Evolutionary conservation across 2,113 vertebrate genomes (phyloP).

Genomic region (Chaetodon auriga): DNA sequence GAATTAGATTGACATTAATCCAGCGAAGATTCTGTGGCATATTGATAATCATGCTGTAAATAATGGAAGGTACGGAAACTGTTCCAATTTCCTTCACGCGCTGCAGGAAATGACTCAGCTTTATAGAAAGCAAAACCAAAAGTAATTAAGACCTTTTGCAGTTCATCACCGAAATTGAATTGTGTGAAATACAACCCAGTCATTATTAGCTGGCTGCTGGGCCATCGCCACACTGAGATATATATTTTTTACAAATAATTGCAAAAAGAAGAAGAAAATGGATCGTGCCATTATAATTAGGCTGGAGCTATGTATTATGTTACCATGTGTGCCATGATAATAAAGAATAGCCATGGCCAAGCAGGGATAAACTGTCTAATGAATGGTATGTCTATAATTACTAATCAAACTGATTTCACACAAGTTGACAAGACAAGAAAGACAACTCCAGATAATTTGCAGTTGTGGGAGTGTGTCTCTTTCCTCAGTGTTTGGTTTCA

Average conservation of each 20-base stretch:
- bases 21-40: slow-evolving; percentile 11
- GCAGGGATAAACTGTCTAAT: slow-evolving; percentile 52
- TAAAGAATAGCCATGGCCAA: slow-evolving; percentile 32
- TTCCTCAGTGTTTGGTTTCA: slow-evolving; percentile 9
- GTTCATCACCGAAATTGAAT: slow-evolving; percentile 72
- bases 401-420: slow-evolving; percentile 50
- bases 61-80: slow-evolving; percentile 27
- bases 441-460: slow-evolving; percentile 15
- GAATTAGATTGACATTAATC: slow-evolving; percentile 21
- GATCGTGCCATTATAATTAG: slow-evolving; percentile 66
- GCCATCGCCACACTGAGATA: slow-evolving; percentile 20
- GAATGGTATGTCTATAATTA: slow-evolving; percentile 54
- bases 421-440: slow-evolving; percentile 4
- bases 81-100: slow-evolving; percentile 27
- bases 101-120: slow-evolving; percentile 66
- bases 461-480: background rate
- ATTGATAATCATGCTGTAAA: slow-evolving; percentile 53
- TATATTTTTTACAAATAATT: slow-evolving; percentile 54
- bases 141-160: slow-evolving; percentile 71
- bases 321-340: slow-evolving; percentile 41
- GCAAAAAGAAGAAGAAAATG: slow-evolving; percentile 51
- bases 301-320: slow-evolving; percentile 30
- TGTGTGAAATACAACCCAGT: slow-evolving; percentile 68
- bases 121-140: slow-evolving; percentile 66
- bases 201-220: slow-evolving; percentile 67